Conservation (phyloP, 2,797 vertebrate species). For the Myotis vivesi region DNA sequence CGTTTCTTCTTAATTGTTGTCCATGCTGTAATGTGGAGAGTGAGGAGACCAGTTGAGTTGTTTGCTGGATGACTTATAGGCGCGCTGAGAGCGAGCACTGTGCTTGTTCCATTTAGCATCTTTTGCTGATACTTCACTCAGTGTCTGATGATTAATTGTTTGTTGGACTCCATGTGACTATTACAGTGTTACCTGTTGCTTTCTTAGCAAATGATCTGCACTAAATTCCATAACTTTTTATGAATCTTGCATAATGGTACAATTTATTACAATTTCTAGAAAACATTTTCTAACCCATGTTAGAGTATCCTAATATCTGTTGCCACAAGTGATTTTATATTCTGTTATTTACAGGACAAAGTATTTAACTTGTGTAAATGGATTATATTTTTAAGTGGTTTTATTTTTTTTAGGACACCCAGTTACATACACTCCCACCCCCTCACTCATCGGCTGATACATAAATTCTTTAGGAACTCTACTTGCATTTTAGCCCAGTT, state of each 20-base stretch:
- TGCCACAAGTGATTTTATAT: neutral
- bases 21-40: neutral
- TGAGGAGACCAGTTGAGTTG: neutral
- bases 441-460: neutral
- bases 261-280: neutral
- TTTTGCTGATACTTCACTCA: neutral
- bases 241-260: neutral
- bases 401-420: neutral
- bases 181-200: neutral
- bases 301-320: neutral
- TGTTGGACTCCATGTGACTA: neutral
- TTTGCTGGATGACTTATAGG: neutral
- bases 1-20: neutral
- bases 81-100: neutral
- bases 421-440: neutral
- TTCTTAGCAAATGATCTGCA: neutral
- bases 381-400: neutral
- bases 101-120: neutral
- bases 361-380: neutral
- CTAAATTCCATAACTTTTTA: neutral
- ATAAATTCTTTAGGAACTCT: neutral
- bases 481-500: slow-evolving; percentile 5
- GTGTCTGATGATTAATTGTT: neutral
- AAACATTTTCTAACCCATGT: neutral
- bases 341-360: neutral